A percentile compares a stretch with the other conserved stretches of the same genome.
Evolutionary conservation across 2,888 invertebrate species (phyloP).

Genomic region (Macroteleia sp.): DNA sequence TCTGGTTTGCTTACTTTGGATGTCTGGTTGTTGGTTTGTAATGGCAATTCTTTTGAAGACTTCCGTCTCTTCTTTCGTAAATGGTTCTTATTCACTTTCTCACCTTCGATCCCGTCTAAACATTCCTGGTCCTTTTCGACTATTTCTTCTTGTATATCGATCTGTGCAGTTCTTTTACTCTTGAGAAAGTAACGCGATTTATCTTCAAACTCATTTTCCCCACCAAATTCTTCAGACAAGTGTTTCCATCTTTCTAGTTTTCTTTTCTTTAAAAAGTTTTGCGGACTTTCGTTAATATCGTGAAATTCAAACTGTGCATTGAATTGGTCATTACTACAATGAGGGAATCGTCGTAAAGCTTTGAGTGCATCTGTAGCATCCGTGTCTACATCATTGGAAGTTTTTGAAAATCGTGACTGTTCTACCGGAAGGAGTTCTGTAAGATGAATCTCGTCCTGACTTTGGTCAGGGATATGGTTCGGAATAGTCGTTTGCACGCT

Average conservation of each 20-base stretch:
- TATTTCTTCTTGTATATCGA: background rate
- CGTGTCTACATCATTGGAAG: constrained; percentile 66
- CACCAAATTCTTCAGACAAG: constrained; percentile 25
- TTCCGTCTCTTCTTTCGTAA: constrained; percentile 9
- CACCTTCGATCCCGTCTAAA: too few relatives aligned
- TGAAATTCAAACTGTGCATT: constrained; percentile 55
- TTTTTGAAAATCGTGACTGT: constrained; percentile 75
- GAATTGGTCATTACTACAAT: constrained; percentile 67
- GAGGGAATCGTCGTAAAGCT: constrained; percentile 76
- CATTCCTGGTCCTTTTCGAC: background rate
- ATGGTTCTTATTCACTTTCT: too few relatives aligned
- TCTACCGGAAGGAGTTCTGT: constrained; percentile 81
- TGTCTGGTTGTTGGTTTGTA: too few relatives aligned
- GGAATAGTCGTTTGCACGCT: constrained; percentile 70
- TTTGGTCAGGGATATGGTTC: constrained; percentile 69
- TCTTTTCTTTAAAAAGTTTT: constrained; percentile 51
- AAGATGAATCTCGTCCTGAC: constrained; percentile 76
- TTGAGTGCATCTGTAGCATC: constrained; percentile 78
- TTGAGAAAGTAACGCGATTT: too few relatives aligned
- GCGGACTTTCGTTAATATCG: constrained; percentile 13
- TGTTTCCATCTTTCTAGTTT: constrained; percentile 60
- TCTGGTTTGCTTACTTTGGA: constrained; percentile 18
- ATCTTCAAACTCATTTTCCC: constrained; percentile 11
- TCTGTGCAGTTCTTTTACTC: too few relatives aligned
- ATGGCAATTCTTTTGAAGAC: background rate